Evolutionary conservation across 2,888 invertebrate species (phyloP), one percentile per base, ranked within the genome.

Genomic region (Sphinx pinastri): DNA sequence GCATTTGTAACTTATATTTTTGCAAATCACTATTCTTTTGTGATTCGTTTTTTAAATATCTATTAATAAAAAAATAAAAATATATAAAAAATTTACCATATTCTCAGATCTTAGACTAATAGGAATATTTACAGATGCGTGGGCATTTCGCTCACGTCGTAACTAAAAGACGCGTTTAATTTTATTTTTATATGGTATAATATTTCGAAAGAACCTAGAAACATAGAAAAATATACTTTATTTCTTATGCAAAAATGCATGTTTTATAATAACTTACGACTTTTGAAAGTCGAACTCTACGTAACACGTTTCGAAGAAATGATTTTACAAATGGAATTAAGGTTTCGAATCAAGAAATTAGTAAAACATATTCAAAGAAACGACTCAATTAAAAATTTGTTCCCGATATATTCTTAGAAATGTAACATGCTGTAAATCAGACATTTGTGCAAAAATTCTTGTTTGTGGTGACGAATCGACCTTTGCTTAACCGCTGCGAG

Each of bases 331-430:
- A 55, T 52, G 14, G 14, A 13, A 45, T 60, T 14, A 60, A 60
- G 45, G 3, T 12, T 60, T 11, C 4, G 19, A 19, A 19, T 1
- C 19, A 63, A 49, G 19, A 63, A 63, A 63, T 63, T 49, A 45
- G 47, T 47, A 63, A 63, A 63, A 25, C 25, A 25, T 25, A 12
- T 60, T 60, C 5, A 16, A 25, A 47, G 45, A 38, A 58, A 58
- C 58, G 31, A 38, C 58, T 58, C 58, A 49, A 63, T 63, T 63
- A 63, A 63, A 63, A 49, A 63, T 63, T 63, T 7, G 63, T 63
- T 63, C 47, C 19, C 19, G 19, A 19, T 63, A 12, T 49, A 12
- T 60, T 60, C 47, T 60, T 1, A 5, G 49, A 49, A 63, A 19
- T 19, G 63, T 47, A 63, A 16, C 16, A 16, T 12, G 19, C 19